phyloP scores from a whole-genome alignment of 2,888 invertebrate species.

The Philopedon plagiatum region DNA sequence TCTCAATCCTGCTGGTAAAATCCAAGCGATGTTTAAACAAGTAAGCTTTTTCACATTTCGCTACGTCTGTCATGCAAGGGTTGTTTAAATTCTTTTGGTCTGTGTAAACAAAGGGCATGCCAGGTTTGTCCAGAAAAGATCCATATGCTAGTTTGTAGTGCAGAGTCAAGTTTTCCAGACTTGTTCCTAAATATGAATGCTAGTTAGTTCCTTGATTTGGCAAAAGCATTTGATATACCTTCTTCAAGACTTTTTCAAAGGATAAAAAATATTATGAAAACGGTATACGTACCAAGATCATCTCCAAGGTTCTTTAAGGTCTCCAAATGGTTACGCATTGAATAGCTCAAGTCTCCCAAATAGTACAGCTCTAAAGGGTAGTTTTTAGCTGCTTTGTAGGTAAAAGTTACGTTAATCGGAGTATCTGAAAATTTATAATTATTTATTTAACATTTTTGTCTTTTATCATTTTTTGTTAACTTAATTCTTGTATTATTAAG shows the following conservation, averaged over 20 bases:
- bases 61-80: constrained; percentile 73
- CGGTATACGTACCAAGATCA: constrained; percentile 69
- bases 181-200: constrained; percentile 53
- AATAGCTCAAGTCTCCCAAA: constrained; percentile 91
- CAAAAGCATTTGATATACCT: no score
- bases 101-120: constrained; percentile 79
- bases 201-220: no score
- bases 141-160: constrained; percentile 84
- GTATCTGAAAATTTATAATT: constrained; percentile 43
- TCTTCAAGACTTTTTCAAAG: no score
- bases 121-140: constrained; percentile 84
- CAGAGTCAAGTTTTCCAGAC: constrained; percentile 77
- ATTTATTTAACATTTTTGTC: no score
- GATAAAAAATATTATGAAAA: no score
- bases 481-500: no score
- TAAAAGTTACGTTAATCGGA: constrained; percentile 74
- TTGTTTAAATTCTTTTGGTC: constrained; percentile 69
- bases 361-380: constrained; percentile 92
- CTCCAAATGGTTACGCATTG: constrained; percentile 90
- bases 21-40: constrained; percentile 84
- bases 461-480: no score
- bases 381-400: constrained; percentile 85
- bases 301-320: constrained; percentile 80
- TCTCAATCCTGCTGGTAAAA: constrained; percentile 71
- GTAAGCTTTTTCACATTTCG: constrained; percentile 83